Conservation (phyloP, 2,888 invertebrate genomes). For the Slavum lentiscoides region DNA sequence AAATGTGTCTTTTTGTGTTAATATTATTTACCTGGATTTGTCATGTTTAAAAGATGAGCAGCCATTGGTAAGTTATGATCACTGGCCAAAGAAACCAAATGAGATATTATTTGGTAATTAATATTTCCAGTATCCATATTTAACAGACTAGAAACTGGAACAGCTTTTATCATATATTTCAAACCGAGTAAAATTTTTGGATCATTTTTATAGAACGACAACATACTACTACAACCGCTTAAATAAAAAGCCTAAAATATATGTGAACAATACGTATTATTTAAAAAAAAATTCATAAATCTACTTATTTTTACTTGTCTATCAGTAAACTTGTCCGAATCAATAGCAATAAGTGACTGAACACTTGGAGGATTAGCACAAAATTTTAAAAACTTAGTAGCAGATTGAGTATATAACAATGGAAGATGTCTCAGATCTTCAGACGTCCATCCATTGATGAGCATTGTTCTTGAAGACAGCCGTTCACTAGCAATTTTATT, state of each 20-base stretch:
- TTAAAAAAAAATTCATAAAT: conserved; percentile 3
- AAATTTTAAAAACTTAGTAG: conserved; percentile 31
- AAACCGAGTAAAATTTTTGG: conserved; percentile 36
- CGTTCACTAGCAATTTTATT: conserved; percentile 46
- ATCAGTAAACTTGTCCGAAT: conserved; percentile 35
- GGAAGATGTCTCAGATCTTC: conserved; percentile 44
- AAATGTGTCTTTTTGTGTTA: neutral
- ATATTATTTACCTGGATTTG: conserved; percentile 36
- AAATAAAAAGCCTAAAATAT: conserved; percentile 42
- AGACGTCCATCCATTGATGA: conserved; percentile 35
- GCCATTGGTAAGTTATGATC: conserved; percentile 42
- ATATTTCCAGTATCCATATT: conserved; percentile 18
- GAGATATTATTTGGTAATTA: conserved; percentile 13
- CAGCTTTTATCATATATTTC: conserved; percentile 35
- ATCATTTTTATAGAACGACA: conserved; percentile 35
- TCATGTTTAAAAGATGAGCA: conserved; percentile 30
- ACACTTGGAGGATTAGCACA: conserved; percentile 22
- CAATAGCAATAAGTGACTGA: conserved; percentile 43
- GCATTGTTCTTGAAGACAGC: neutral
- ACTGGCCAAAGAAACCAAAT: conserved; percentile 24
- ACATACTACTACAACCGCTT: conserved; percentile 40
- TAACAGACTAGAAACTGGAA: conserved; percentile 40
- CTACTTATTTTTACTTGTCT: conserved; percentile 40
- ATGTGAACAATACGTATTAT: neutral
- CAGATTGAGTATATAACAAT: conserved; percentile 42